Base-by-base conservation (phyloP, 2,797 vertebrate genomes). In the Cercopithecus hamlyni region DNA sequence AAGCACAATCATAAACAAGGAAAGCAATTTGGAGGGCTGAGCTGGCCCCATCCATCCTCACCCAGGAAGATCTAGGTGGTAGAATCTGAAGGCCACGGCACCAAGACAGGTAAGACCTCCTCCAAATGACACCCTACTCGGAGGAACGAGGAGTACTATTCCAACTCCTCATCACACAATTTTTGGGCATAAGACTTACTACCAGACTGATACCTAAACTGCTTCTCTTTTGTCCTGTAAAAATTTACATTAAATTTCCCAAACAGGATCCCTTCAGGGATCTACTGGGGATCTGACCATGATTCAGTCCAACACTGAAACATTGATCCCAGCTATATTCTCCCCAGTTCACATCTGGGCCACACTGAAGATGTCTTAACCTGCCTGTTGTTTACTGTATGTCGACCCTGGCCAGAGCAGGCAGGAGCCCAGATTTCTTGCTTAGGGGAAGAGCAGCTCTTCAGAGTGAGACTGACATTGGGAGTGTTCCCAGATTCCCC, bases 1-100 rank as follows among this genome's bases (percentile, higher is more conserved):
- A 97, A 97, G 96, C 52, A 41, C 36, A 88, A 72, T 93, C 90
- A 97, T 96, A 97, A 96, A 94, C 93, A 97, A 97, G 96, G 93
- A 97, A 94, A 97, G 77, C 81, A 96, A 97, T 96, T 92, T 96
- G 90, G 75, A 95, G 39, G 33, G 30, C 90, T 94, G 83, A 82
- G 50, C n/a, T n/a, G 30, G 48, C 22, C 64, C 76, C 85, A 96
- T 94, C 73, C 70, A 92, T 97, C 95, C 93, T 90, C 73, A 50
- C 86, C 30, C 67, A 90, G 85, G 80, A 79, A 97, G 89, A 86
- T 17, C 73, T 58, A 26, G 19, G 4, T 43, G 75, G n/a, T 45
- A 85, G 57, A 86, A 90, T 81, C 48, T 48, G 77, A 94, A 90
- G 64, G 76, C 70, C 88, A 77, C 26, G 55, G 27, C 58, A 64